These are phyloP conservation scores for Halcyon leucocephala DNA, from an alignment of 2,797 vertebrate species.

Conservation along the genomic window DNA sequence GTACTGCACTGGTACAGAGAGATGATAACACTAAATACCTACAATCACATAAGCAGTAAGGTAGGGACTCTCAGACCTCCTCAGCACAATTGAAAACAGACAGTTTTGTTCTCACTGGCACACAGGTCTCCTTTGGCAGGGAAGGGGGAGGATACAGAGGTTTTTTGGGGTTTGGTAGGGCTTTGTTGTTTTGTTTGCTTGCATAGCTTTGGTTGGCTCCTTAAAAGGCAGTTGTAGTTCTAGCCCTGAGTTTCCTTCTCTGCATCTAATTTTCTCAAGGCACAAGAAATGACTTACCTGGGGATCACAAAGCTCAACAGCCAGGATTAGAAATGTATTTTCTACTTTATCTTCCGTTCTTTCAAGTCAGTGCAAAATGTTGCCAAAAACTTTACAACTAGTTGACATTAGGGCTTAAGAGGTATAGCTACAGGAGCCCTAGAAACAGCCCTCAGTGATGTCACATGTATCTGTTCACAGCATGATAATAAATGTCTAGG, in stretches of 20 bases:
- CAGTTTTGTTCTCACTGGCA: neutral
- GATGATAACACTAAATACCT: neutral
- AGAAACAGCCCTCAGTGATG: neutral
- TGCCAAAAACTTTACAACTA: neutral
- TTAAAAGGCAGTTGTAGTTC: neutral
- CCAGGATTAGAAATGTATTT: conserved; percentile 13
- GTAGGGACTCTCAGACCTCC: neutral
- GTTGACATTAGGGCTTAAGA: neutral
- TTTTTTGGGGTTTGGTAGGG: neutral
- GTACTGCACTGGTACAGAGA: neutral
- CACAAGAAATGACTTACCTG: conserved; percentile 15
- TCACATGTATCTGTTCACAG: neutral
- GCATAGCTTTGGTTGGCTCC: neutral
- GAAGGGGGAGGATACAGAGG: neutral
- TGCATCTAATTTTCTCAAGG: conserved; percentile 3
- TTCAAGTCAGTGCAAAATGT: conserved; percentile 11
- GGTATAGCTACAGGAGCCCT: neutral
- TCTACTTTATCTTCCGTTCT: neutral
- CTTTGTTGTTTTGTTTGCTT: neutral
- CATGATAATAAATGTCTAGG: neutral
- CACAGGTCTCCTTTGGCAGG: accelerated
- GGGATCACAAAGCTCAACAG: conserved; percentile 4
- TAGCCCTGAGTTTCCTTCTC: neutral
- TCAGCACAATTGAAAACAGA: neutral
- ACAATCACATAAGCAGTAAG: neutral